Conservation (phyloP, 2,797 vertebrate genomes). For the Hoplostethus mediterraneus region DNA sequence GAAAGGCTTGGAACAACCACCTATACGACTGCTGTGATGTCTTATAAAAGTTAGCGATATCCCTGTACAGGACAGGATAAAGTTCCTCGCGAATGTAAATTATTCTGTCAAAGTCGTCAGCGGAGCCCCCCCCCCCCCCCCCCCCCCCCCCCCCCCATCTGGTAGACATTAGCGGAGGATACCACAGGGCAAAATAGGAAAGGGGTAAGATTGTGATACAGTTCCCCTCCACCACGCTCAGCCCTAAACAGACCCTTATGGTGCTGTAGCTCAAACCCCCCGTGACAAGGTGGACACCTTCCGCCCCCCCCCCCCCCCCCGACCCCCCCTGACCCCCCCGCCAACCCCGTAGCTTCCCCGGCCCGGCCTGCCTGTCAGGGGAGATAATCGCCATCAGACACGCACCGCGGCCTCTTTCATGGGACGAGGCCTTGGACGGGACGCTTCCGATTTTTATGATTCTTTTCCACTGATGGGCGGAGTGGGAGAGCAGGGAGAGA, state of each 20-base stretch:
- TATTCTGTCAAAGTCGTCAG: constrained; percentile 60
- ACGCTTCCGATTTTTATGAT: constrained; percentile 57
- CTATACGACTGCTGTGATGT: constrained; percentile 18
- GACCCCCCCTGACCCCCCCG: not conserved
- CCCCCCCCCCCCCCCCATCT: constrained; percentile 44
- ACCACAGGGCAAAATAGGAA: constrained; percentile 56
- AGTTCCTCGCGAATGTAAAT: constrained; percentile 52
- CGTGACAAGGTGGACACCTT: constrained; percentile 44
- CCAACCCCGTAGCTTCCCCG: constrained; percentile 28
- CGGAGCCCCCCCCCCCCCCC: constrained; percentile 4
- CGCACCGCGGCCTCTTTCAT: constrained; percentile 47
- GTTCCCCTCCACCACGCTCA: constrained; percentile 46
- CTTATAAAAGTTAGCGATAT: constrained; percentile 46
- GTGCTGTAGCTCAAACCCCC: constrained; percentile 55
- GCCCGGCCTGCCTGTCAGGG: constrained; percentile 33
- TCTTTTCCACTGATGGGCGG: constrained; percentile 65
- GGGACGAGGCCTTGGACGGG: constrained; percentile 44
- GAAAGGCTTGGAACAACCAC: constrained; percentile 19
- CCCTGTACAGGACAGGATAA: constrained; percentile 39
- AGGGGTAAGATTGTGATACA: constrained; percentile 46
- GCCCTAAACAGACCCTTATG: constrained; percentile 51
- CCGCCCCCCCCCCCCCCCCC: not conserved
- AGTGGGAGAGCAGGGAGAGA: constrained; percentile 48
- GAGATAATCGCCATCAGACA: constrained; percentile 52
- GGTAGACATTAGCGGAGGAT: constrained; percentile 58